Base-by-base conservation (phyloP, 2,888 invertebrate species). In the Tiliacea citrago region DNA sequence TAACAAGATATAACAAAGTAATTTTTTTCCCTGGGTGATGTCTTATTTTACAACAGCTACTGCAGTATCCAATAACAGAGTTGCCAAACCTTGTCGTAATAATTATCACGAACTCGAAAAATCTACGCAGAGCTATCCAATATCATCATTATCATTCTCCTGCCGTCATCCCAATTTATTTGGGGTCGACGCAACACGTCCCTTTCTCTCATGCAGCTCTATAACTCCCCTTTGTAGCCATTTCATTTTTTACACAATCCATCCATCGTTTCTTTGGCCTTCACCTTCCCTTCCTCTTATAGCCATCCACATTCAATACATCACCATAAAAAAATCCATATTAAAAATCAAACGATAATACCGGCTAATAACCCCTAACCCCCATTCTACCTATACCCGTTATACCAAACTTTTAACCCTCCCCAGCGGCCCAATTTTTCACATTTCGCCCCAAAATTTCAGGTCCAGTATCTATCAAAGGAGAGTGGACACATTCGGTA, bases 401-500 rank as follows among this genome's bases (percentile, higher is more conserved):
- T 58, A 61, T 70, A 42, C 13, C 18, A 75, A 82, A 82, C 62
- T 82, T 82, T 82, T 77, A 62, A 70, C 67, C 68, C 21, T 60
- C 65, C 70, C 79, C 68, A 12, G 24, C 58, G 77, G 57, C 21
- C 74, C 75, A 87, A 87, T 82, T 79, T 87, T 86, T 83, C 81
- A 88, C 78, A 79, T 73, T 76, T 75, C 57, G 35, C 42, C 69
- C 69, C 62, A 65, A 79, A 85, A 83, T 83, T 86, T 78, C 66
- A 72, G 74, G 71, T 74, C 68, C 82, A 84, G 79, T 91, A 93
- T 94, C 91, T 90, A 93, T 94, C 93, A 94, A 86, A 81, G 74
- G 79, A 73, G 90, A 92, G 90, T 90, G 92, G 92, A 90, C 92
- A 90, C 84, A 87, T 90, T 85, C 88, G 82, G 79, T 91, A 94